A percentile compares a stretch with the other conserved stretches of the same genome.
phyloP scores from a whole-genome alignment of 2,888 invertebrate genomes.

The Aspidiotus rigidus region DNA sequence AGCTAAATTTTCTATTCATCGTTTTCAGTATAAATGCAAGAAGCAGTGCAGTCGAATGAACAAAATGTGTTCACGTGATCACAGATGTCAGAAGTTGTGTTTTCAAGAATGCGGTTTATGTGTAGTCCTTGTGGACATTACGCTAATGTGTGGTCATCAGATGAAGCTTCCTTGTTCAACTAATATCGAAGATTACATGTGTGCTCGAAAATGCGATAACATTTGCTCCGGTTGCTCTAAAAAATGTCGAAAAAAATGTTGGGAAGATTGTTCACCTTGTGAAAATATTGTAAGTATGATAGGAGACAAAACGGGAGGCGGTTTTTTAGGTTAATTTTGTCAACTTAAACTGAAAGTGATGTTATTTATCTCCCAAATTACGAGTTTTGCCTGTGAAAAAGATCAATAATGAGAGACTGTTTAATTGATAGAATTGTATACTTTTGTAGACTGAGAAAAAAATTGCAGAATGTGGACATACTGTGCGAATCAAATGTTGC shows the following conservation, averaged over 20 bases:
- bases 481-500: conserved; percentile 43
- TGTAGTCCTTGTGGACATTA: conserved; percentile 45
- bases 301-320: neutral
- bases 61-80: conserved; percentile 46
- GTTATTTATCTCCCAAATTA: no score
- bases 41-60: conserved; percentile 47
- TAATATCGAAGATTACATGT: neutral
- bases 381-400: no score
- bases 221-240: conserved; percentile 37
- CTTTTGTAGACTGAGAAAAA: conserved; percentile 34
- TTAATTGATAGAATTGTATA: neutral
- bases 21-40: conserved; percentile 44
- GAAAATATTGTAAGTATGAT: conserved; percentile 18
- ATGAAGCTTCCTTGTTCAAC: conserved; percentile 43
- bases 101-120: conserved; percentile 47
- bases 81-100: conserved; percentile 48
- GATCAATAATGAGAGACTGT: no score
- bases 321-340: no score
- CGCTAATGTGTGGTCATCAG: conserved; percentile 48
- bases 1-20: neutral
- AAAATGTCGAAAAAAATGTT: conserved; percentile 46
- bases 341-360: no score
- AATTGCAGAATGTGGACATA: conserved; percentile 38
- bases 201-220: conserved; percentile 2
- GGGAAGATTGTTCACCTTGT: conserved; percentile 44